These are phyloP conservation scores for Cynaeus angustus DNA, from an alignment of 2,888 invertebrate genomes.

Conservation along the genomic window DNA sequence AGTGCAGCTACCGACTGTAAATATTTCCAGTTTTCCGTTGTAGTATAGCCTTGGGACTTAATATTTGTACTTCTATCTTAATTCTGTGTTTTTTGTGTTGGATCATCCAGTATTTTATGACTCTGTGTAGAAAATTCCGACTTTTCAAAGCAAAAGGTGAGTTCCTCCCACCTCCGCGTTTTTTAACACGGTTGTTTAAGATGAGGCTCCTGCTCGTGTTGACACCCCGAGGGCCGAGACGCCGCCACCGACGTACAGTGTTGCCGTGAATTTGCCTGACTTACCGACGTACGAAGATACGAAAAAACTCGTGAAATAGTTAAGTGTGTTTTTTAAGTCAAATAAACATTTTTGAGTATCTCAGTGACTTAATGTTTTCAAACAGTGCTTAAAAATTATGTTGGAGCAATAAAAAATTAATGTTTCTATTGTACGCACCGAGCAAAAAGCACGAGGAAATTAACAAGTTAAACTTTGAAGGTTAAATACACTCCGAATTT, in stretches of 20 bases:
- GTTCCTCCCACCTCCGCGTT: too few relatives aligned
- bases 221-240: neutral
- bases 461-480: too few relatives aligned
- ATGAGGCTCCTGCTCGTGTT: neutral
- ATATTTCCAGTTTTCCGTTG: neutral
- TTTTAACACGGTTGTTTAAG: too few relatives aligned
- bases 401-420: too few relatives aligned
- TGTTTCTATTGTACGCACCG: too few relatives aligned
- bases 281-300: neutral
- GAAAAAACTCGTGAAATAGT: neutral
- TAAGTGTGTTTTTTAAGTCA: too few relatives aligned
- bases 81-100: conserved; percentile 2
- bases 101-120: neutral
- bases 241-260: neutral
- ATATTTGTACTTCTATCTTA: conserved; percentile 1
- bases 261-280: neutral
- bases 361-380: too few relatives aligned
- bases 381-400: too few relatives aligned
- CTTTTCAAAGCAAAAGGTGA: neutral
- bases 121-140: neutral
- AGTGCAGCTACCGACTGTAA: neutral
- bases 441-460: too few relatives aligned
- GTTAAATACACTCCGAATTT: too few relatives aligned
- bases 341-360: too few relatives aligned
- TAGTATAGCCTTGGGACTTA: conserved; percentile 5